phyloP scores from a whole-genome alignment of 23 tunicate species.

The Aplidium turbinatum region DNA sequence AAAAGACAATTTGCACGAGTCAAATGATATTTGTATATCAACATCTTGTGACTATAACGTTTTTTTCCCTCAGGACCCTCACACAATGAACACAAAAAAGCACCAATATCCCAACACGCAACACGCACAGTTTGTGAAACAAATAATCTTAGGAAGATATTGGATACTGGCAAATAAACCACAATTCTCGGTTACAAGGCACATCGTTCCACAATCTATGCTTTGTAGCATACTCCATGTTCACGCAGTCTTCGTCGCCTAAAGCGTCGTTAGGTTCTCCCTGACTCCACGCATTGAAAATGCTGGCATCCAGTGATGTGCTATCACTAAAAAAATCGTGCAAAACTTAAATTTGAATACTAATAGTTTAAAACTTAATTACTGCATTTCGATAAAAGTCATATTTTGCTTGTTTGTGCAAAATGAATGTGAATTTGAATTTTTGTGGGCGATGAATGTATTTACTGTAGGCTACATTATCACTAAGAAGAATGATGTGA shows the following conservation, averaged over 20 bases:
- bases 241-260: constrained; percentile 76
- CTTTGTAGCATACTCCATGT: constrained; percentile 53
- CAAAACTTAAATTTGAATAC: background rate
- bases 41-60: no score
- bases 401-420: background rate
- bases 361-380: background rate
- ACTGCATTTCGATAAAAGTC: no score
- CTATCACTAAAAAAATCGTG: constrained; percentile 43
- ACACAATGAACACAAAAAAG: no score
- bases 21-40: no score
- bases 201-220: constrained; percentile 62
- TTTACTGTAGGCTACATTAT: no score
- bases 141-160: constrained; percentile 2
- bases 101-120: no score
- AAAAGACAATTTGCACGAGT: no score
- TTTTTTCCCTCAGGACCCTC: no score
- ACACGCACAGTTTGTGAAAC: no score
- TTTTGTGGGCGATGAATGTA: no score
- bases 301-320: constrained; percentile 29
- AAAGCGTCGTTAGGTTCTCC: constrained; percentile 56
- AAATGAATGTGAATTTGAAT: no score
- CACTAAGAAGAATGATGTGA: no score
- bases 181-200: constrained; percentile 46
- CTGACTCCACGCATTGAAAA: constrained; percentile 44
- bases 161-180: constrained; percentile 79